These are phyloP conservation scores for Anthoscopus minutus DNA, from an alignment of 2,113 vertebrate species.

Conservation along the genomic window DNA sequence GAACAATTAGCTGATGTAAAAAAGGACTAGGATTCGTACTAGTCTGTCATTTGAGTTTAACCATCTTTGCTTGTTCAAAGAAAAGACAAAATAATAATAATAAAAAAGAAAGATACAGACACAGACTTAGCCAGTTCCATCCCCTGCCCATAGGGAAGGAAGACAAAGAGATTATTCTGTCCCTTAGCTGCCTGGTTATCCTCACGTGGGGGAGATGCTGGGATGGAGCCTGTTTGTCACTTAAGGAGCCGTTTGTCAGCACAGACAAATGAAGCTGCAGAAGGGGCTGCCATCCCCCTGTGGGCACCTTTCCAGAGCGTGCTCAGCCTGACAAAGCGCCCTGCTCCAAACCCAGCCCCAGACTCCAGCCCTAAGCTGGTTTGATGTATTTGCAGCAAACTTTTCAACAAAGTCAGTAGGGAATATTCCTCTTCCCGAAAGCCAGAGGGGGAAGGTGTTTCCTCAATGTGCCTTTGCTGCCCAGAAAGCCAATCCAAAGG, in stretches of 20 bases:
- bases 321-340: background rate
- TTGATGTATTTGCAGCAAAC: background rate
- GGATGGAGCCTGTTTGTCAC: background rate
- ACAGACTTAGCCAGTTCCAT: background rate
- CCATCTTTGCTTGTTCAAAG: background rate
- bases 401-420: background rate
- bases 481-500: background rate
- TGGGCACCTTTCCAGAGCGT: background rate
- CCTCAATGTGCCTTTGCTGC: background rate
- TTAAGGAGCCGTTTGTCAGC: background rate
- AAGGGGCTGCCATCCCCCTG: background rate
- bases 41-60: background rate
- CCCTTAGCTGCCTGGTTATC: background rate
- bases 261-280: background rate
- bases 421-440: background rate
- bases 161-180: background rate
- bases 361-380: rapidly evolving
- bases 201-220: background rate
- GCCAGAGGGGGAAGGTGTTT: background rate
- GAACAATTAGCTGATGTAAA: background rate
- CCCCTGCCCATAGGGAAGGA: background rate
- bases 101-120: background rate
- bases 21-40: background rate
- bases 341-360: background rate
- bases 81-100: background rate